Evolutionary conservation across 1,140 invertebrate genomes (phyloP).

Genomic region (Drosophila tani): DNA sequence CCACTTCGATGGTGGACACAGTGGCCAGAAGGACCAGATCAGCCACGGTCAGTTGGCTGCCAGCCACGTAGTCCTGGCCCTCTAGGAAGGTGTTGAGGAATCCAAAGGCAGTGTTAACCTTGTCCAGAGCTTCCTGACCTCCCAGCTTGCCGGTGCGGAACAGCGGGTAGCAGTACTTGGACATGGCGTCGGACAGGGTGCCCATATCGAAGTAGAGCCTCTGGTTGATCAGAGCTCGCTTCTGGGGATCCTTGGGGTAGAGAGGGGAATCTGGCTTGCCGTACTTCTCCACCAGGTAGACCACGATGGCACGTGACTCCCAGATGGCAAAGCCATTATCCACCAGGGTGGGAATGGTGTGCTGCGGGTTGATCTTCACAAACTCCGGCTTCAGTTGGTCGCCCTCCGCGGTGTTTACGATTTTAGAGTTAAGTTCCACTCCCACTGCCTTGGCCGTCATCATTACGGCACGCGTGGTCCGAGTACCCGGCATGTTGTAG

Average conservation of each 20-base stretch:
- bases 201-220: slow-evolving; percentile 90
- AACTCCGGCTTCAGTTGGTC: slow-evolving; percentile 90
- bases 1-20: slow-evolving; percentile 88
- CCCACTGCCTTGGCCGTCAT: slow-evolving; percentile 89
- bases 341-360: slow-evolving; percentile 88
- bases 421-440: slow-evolving; percentile 89
- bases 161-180: slow-evolving; percentile 88
- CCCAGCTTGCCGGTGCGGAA: slow-evolving; percentile 87
- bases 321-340: slow-evolving; percentile 88
- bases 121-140: slow-evolving; percentile 88
- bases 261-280: slow-evolving; percentile 87
- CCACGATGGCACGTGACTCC: slow-evolving; percentile 90
- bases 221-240: slow-evolving; percentile 90
- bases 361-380: slow-evolving; percentile 87
- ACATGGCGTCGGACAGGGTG: slow-evolving; percentile 87
- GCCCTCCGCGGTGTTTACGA: slow-evolving; percentile 87
- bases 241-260: slow-evolving; percentile 88
- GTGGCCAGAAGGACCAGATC: slow-evolving; percentile 88
- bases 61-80: slow-evolving; percentile 88
- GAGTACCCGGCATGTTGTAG: slow-evolving; percentile 89
- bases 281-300: slow-evolving; percentile 89
- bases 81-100: slow-evolving; percentile 89
- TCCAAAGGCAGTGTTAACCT: slow-evolving; percentile 87
- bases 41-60: slow-evolving; percentile 89
- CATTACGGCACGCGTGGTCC: slow-evolving; percentile 89